phyloP scores from a whole-genome alignment of 2,797 vertebrate species.

The Leuciscus waleckii region DNA sequence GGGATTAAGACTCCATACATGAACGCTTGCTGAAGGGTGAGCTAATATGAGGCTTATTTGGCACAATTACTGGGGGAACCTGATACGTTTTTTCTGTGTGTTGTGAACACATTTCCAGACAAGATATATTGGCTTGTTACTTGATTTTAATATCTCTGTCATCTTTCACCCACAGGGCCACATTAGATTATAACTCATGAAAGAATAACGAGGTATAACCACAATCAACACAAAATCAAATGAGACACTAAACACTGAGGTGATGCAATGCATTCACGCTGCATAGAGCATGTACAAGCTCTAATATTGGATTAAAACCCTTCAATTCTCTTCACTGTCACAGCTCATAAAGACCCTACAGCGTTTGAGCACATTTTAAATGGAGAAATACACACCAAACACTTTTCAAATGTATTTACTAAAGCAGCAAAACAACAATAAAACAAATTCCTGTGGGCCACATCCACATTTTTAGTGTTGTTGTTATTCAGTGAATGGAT shows the following conservation, averaged over 20 bases:
- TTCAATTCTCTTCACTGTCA: slow-evolving; percentile 1
- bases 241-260: slow-evolving; percentile 1
- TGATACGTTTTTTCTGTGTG: background rate
- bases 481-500: background rate
- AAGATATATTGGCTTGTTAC: slow-evolving; percentile 48
- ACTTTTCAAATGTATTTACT: background rate
- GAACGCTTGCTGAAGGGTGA: background rate
- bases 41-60: slow-evolving; percentile 10
- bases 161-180: slow-evolving; percentile 23
- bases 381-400: background rate
- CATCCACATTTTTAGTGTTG: background rate
- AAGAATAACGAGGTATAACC: slow-evolving; percentile 51
- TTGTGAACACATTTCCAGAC: slow-evolving; percentile 17
- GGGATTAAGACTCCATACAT: background rate
- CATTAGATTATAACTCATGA: slow-evolving; percentile 47
- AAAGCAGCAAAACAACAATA: slow-evolving; percentile 6
- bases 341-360: background rate
- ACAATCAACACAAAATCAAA: slow-evolving; percentile 33
- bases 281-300: background rate
- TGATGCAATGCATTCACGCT: background rate
- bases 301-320: background rate
- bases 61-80: slow-evolving; percentile 5
- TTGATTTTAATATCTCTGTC: slow-evolving; percentile 53
- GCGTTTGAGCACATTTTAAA: background rate
- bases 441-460: background rate